Base-by-base conservation (phyloP, 2,888 invertebrate species). In the Parnassius smintheus region DNA sequence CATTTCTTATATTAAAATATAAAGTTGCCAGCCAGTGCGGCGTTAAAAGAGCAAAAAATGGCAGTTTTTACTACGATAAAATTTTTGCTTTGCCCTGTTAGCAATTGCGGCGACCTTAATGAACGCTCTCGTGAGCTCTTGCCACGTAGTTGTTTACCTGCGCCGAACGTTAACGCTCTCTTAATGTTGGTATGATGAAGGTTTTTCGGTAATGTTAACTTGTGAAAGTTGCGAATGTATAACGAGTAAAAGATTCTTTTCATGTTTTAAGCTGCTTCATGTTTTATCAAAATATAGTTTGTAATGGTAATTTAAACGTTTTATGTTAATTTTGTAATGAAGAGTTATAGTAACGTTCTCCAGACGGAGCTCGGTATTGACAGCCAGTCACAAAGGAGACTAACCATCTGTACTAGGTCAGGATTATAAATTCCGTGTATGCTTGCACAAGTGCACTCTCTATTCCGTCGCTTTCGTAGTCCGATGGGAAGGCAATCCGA, bases 71-170 rank as follows among this genome's bases (percentile, higher is more conserved):
- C 77, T 72, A 68, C 69, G 65, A 70, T 50, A 75, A 75, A 81
- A 80, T 75, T 73, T 77, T 77, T 71, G 68, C 60, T 69, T 65
- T 64, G 70, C 63, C 58, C 64, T 77, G 72, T 56, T 63, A 44
- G 62, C 62, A 55, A 75, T 79, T 80, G 75, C 73, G 71, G 75
- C 77, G 76, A 74, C 78, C 77, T 78, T 86, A 86, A 87, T 86
- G 85, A 86, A 85, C 76, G 79, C 81, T 76, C 81, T 82, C 76
- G 75, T 80, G 56, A 35, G 53, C 58, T 54, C 48, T 54, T 44
- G 48, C 57, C 13, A 22, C 62, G 70, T 74, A 61, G 65, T 65
- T 65, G 54, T 65, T 61, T 61, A 73, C 75, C 72, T 74, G 70
- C 70, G 65, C 73, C 73, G 68, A 78, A 78, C 75, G 72, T 74